Conservation (phyloP, 2,113 vertebrate genomes). For the Pithys albifrons region DNA sequence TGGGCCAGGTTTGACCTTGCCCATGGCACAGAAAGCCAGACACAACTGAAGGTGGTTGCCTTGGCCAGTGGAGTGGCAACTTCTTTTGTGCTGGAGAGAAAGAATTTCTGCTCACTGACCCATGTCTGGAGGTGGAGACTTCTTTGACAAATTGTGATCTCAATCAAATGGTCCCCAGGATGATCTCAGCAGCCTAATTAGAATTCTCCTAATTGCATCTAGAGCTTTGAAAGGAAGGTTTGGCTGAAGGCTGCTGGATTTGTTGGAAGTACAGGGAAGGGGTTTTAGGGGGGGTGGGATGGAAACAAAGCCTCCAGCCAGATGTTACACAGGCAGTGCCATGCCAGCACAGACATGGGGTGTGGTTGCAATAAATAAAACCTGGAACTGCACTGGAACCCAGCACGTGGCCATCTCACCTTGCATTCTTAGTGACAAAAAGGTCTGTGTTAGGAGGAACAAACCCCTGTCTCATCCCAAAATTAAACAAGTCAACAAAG, state of each 20-base stretch:
- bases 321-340: not conserved
- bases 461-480: not conserved
- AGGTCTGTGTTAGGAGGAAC: not conserved
- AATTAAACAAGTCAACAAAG: not conserved
- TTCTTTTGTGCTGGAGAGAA: not conserved
- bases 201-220: not conserved
- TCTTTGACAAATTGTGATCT: not conserved
- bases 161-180: not conserved
- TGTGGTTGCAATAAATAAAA: not conserved
- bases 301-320: not conserved
- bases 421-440: not conserved
- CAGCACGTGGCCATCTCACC: not conserved
- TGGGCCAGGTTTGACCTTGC: not conserved
- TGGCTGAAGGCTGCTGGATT: not conserved
- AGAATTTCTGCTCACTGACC: not conserved
- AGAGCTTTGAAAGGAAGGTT: not conserved
- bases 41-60: not conserved
- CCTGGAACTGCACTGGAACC: not conserved
- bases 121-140: not conserved
- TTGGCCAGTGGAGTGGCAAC: not conserved
- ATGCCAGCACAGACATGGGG: not conserved
- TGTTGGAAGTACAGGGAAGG: not conserved
- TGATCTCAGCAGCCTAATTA: not conserved
- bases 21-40: accelerated
- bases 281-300: not conserved